Evolutionary conservation across 2,113 vertebrate species (phyloP).

Genomic region (Brachypteracias leptosomus): DNA sequence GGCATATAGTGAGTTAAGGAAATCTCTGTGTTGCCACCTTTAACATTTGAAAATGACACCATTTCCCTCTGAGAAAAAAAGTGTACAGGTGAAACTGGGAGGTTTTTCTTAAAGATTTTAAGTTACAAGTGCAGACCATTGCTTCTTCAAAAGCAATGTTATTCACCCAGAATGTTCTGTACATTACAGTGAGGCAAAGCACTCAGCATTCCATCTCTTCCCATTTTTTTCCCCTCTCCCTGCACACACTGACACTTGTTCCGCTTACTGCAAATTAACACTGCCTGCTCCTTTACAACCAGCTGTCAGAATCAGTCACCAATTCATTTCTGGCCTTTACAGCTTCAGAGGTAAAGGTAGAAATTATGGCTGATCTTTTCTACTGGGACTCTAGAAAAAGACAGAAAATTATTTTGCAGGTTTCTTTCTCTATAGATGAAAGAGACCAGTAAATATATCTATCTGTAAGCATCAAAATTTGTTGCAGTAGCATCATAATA

Average conservation of each 20-base stretch:
- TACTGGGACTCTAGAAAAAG: background rate
- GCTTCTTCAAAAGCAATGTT: background rate
- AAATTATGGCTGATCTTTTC: background rate
- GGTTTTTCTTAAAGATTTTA: background rate
- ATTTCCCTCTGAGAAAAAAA: background rate
- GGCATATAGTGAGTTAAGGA: background rate
- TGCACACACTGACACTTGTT: background rate
- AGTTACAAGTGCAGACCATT: background rate
- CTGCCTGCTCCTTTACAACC: background rate
- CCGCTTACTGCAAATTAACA: background rate
- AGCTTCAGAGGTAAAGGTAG: background rate
- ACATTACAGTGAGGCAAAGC: background rate
- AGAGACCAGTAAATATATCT: background rate
- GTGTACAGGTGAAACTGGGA: background rate
- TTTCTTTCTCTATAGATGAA: background rate
- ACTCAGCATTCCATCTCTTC: background rate
- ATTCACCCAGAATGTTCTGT: background rate
- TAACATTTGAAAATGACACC: background rate
- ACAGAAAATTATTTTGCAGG: background rate
- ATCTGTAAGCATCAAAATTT: background rate
- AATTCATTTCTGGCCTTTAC: background rate
- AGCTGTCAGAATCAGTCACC: constrained; percentile 7
- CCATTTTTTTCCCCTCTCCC: background rate
- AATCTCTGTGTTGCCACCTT: background rate
- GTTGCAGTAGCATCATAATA: background rate